phyloP scores from a whole-genome alignment of 2,113 vertebrate species.

The Illadopsis cleaveri region DNA sequence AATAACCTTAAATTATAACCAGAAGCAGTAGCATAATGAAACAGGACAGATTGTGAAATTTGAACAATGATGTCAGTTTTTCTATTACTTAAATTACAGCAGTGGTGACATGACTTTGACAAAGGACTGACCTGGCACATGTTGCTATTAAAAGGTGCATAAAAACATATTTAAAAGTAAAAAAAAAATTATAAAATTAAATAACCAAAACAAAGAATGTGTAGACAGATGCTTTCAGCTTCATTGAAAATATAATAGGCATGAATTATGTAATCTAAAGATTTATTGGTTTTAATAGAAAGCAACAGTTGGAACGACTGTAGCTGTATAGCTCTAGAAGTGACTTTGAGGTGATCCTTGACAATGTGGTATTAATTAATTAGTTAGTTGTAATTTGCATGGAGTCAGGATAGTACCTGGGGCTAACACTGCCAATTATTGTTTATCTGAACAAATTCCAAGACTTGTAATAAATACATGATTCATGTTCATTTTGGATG shows the following conservation, averaged over 20 bases:
- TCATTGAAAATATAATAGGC: background rate
- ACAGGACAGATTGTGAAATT: background rate
- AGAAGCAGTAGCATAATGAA: background rate
- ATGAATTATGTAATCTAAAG: background rate
- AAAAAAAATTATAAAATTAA: background rate
- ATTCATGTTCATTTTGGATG: conserved; percentile 2
- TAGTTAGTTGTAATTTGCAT: background rate
- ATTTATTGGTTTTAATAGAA: background rate
- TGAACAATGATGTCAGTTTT: background rate
- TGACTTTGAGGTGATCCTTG: background rate
- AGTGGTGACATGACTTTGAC: background rate
- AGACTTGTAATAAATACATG: background rate
- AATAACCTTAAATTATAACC: background rate
- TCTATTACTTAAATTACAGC: background rate
- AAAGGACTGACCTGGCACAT: background rate
- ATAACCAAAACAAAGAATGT: background rate
- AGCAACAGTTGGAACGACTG: background rate
- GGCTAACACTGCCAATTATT: background rate
- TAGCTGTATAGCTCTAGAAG: background rate
- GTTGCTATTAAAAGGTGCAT: background rate
- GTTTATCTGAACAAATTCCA: conserved; percentile 24
- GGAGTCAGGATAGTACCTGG: background rate
- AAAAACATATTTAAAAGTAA: background rate
- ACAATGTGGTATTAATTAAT: background rate
- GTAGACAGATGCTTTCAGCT: background rate